phyloP scores from a whole-genome alignment of 2,888 invertebrate species.

The Creontiades dilutus region DNA sequence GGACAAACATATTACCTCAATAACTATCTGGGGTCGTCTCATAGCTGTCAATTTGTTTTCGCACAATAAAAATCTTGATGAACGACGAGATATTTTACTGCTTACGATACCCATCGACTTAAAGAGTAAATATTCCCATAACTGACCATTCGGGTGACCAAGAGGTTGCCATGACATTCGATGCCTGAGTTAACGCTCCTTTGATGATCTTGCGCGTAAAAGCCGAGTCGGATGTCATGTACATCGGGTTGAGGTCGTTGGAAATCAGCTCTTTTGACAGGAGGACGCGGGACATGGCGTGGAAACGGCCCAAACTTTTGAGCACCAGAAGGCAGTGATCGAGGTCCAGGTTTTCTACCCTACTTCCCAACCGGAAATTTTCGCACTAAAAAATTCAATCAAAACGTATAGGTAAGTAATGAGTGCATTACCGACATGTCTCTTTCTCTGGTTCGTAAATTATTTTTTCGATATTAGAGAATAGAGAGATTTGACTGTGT shows the following conservation, averaged over 20 bases:
- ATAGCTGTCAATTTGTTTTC: too few species aligned
- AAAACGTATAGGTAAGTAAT: too few species aligned
- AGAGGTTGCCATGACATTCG: constrained; percentile 59
- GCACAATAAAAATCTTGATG: too few species aligned
- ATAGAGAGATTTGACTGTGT: too few species aligned
- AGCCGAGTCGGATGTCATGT: constrained; percentile 51
- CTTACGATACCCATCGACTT: too few species aligned
- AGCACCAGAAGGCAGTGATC: constrained; percentile 66
- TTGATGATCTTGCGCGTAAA: constrained; percentile 51
- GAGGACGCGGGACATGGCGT: constrained; percentile 67
- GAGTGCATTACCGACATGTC: too few species aligned
- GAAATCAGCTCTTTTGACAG: constrained; percentile 53
- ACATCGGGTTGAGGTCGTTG: constrained; percentile 56
- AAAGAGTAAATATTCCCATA: background rate
- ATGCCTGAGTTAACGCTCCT: constrained; percentile 49
- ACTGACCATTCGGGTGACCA: constrained; percentile 72
- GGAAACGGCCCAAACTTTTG: constrained; percentile 69
- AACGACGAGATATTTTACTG: too few species aligned
- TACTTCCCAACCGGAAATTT: constrained; percentile 54
- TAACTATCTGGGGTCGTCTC: too few species aligned
- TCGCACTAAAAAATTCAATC: constrained; percentile 30
- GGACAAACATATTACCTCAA: too few species aligned
- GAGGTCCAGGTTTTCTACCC: constrained; percentile 65
- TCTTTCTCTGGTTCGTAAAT: too few species aligned
- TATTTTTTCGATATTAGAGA: too few species aligned